Evolutionary conservation across 2,113 vertebrate genomes (phyloP).

Genomic region (Lutjanus erythropterus): DNA sequence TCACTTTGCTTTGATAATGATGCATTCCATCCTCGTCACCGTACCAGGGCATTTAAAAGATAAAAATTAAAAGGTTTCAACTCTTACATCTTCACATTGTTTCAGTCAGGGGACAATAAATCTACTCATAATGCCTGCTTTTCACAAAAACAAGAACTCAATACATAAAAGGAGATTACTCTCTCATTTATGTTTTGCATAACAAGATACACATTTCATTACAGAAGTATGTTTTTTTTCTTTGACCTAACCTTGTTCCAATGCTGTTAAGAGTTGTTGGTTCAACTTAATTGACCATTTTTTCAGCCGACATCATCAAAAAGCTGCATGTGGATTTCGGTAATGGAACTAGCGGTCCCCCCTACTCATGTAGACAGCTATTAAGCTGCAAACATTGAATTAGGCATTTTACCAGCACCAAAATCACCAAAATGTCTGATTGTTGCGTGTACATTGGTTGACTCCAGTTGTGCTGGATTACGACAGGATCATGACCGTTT

Average conservation of each 20-base stretch:
- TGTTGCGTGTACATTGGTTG: too few species aligned
- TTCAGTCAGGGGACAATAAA: not conserved
- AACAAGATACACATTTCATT: not conserved
- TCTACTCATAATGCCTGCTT: not conserved
- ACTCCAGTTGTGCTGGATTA: too few species aligned
- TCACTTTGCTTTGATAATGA: conserved; percentile 8
- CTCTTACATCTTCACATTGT: not conserved
- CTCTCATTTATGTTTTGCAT: not conserved
- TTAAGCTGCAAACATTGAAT: too few species aligned
- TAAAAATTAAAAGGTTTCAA: conserved; percentile 9
- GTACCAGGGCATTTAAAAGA: conserved; percentile 16
- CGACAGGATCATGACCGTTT: too few species aligned
- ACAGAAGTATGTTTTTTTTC: not conserved
- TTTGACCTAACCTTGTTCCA: conserved; percentile 2
- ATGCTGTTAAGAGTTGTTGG: too few species aligned
- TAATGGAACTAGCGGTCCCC: too few species aligned
- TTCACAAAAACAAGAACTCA: conserved; percentile 3
- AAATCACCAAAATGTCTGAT: too few species aligned
- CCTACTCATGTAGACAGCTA: too few species aligned
- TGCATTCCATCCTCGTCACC: conserved; percentile 15
- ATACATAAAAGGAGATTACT: not conserved
- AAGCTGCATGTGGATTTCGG: too few species aligned
- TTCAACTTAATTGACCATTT: too few species aligned
- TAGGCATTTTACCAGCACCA: too few species aligned
- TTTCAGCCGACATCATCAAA: too few species aligned